A percentile compares a stretch with the other conserved stretches of the same genome.
Conservation (phyloP, 30 jellyfish, hydroid and myxozoan species). For the Clytia hemisphaerica region DNA sequence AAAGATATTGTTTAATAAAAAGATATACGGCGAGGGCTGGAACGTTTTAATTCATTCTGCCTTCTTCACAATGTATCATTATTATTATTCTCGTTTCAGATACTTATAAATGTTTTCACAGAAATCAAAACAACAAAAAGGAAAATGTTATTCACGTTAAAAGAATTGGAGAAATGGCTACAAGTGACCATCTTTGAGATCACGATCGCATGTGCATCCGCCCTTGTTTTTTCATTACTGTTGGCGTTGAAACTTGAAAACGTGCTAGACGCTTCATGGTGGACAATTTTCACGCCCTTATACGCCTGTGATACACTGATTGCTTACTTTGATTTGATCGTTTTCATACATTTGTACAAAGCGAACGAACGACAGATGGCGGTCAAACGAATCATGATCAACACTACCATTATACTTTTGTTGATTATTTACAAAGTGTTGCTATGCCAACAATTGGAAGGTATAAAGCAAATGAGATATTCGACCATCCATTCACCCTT, state of each 20-base stretch:
- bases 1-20: too few species aligned
- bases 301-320: slow-evolving; percentile 79
- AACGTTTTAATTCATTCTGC: too few species aligned
- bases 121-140: too few species aligned
- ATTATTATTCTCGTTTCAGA: too few species aligned
- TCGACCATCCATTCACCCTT: slow-evolving; percentile 74
- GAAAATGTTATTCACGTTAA: slow-evolving; percentile 68
- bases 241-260: slow-evolving; percentile 72
- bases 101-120: too few species aligned
- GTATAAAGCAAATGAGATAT: slow-evolving; percentile 46
- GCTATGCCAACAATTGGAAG: slow-evolving; percentile 70
- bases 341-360: slow-evolving; percentile 63
- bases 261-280: slow-evolving; percentile 53
- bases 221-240: slow-evolving; percentile 47
- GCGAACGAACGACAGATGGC: slow-evolving; percentile 69
- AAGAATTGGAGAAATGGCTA: slow-evolving; percentile 73
- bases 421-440: slow-evolving; percentile 65
- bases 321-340: slow-evolving; percentile 86
- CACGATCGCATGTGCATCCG: slow-evolving; percentile 40
- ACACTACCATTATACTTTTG: slow-evolving; percentile 59
- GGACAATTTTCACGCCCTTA: slow-evolving; percentile 78
- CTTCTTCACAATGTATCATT: too few species aligned
- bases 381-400: slow-evolving; percentile 60
- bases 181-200: slow-evolving; percentile 71
- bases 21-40: too few species aligned